A percentile compares a stretch with the other conserved stretches of the same genome.
Evolutionary conservation across 2,113 vertebrate species (phyloP).

Genomic region (Nothocercus julius): DNA sequence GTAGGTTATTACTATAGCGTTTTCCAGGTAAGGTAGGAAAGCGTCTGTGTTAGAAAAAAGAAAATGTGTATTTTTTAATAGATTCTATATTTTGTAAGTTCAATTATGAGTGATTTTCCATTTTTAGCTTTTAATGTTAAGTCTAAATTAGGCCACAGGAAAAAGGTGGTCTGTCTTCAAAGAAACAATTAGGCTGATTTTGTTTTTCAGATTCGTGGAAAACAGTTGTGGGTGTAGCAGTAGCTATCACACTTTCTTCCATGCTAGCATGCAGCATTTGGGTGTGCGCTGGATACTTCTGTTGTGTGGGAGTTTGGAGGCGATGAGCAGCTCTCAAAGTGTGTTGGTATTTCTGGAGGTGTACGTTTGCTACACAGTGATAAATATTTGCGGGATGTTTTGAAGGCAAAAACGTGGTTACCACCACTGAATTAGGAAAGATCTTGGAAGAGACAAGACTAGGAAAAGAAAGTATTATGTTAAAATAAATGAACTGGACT

Average conservation of each 20-base stretch:
- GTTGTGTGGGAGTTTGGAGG: slow-evolving; percentile 38
- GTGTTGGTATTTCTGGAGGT: not conserved
- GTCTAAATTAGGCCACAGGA: slow-evolving; percentile 76
- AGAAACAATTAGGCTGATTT: slow-evolving; percentile 54
- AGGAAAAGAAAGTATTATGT: not conserved
- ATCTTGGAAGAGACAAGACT: not conserved
- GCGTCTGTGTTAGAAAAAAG: not conserved
- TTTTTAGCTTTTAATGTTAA: slow-evolving; percentile 56
- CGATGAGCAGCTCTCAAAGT: not conserved
- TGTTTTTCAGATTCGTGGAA: slow-evolving; percentile 70
- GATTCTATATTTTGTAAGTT: not conserved
- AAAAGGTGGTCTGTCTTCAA: slow-evolving; percentile 73
- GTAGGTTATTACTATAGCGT: not conserved
- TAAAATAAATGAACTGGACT: not conserved
- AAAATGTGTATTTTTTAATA: not conserved
- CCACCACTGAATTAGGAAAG: not conserved
- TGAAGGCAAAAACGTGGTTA: not conserved
- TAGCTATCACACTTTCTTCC: slow-evolving; percentile 56
- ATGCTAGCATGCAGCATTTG: not conserved
- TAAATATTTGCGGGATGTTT: not conserved
- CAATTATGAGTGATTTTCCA: slow-evolving; percentile 45
- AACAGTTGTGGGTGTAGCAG: slow-evolving; percentile 66
- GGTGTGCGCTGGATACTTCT: not conserved
- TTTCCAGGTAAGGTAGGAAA: slow-evolving; percentile 25
- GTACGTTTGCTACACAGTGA: not conserved